Conservation (phyloP, 2,888 invertebrate genomes). For the Heliconius ismenius region DNA sequence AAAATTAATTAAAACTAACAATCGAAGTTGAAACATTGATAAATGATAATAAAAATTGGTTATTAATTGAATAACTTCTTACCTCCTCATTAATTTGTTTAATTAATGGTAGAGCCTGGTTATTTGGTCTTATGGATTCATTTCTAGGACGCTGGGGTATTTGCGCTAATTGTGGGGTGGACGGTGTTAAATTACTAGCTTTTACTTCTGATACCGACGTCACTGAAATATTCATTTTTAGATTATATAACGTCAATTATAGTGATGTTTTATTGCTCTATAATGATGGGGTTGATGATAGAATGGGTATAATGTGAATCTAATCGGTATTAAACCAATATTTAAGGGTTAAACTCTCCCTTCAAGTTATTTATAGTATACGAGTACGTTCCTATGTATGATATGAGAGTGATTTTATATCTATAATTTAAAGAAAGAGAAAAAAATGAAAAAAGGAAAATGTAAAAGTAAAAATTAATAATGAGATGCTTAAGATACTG, state of each 20-base stretch:
- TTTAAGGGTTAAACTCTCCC: too few species aligned
- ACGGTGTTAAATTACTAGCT: constrained; percentile 65
- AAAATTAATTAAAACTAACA: neutral
- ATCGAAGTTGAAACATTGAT: neutral
- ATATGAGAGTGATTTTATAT: too few species aligned
- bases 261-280: neutral
- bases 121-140: constrained; percentile 57
- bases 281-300: constrained; percentile 1
- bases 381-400: too few species aligned
- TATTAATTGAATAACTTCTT: constrained; percentile 37
- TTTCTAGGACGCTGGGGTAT: constrained; percentile 45
- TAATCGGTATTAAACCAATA: neutral
- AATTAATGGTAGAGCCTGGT: constrained; percentile 68
- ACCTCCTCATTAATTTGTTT: constrained; percentile 79
- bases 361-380: too few species aligned
- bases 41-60: constrained; percentile 5
- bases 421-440: too few species aligned
- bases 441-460: too few species aligned
- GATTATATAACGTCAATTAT: neutral
- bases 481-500: too few species aligned
- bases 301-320: neutral
- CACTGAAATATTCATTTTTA: constrained; percentile 52
- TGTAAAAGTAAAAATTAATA: too few species aligned
- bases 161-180: constrained; percentile 51
- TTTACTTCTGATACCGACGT: constrained; percentile 74